A percentile compares a stretch with the other conserved stretches of the same genome.
Conservation (phyloP, 2,113 vertebrate species). For the Circaetus cinerascens region DNA sequence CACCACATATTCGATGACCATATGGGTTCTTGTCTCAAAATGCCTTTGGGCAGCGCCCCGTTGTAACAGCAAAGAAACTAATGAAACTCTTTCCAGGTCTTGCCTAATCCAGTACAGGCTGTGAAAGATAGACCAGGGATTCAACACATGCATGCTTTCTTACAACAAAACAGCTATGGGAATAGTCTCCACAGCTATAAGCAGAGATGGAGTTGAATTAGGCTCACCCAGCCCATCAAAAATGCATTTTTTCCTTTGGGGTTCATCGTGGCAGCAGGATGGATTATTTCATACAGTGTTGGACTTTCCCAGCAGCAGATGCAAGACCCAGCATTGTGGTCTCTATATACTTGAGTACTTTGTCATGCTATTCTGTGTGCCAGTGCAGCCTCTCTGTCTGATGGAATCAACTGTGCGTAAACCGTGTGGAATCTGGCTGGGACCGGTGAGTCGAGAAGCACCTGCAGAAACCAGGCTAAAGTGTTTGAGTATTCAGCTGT, state of each 20-base stretch:
- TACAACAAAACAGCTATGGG: not conserved
- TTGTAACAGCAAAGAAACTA: not conserved
- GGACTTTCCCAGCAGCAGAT: not conserved
- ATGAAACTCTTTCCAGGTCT: not conserved
- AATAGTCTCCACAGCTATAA: not conserved
- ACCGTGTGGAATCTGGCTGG: fast-evolving
- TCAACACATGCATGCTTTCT: not conserved
- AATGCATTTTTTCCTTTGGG: not conserved
- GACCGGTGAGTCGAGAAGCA: not conserved
- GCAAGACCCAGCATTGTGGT: not conserved
- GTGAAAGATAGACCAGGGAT: not conserved
- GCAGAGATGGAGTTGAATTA: not conserved
- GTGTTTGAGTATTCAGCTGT: not conserved
- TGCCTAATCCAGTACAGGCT: not conserved
- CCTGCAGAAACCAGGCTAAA: not conserved
- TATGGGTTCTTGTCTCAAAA: not conserved
- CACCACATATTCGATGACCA: not conserved
- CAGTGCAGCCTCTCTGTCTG: not conserved
- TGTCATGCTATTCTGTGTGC: not conserved
- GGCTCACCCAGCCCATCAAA: not conserved
- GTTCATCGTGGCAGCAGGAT: not conserved
- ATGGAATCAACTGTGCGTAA: not conserved
- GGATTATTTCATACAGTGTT: fast-evolving
- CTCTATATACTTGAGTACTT: not conserved
- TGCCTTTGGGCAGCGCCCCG: not conserved